Evolutionary conservation across 2,888 invertebrate genomes (phyloP).

Genomic region (Platycheirus albimanus): DNA sequence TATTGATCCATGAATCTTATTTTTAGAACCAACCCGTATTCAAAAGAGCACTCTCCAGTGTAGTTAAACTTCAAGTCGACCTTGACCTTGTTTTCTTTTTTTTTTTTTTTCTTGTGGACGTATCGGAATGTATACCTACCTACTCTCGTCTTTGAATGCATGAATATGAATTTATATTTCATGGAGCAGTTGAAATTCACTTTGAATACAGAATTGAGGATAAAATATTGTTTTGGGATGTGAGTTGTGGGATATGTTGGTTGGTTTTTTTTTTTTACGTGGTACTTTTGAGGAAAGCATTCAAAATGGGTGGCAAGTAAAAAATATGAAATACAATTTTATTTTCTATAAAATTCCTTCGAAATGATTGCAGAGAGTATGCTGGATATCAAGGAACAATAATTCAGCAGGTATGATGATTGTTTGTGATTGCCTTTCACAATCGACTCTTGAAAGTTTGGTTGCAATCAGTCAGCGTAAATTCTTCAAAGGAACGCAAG

Average conservation of each 20-base stretch:
- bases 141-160: slow-evolving; percentile 32
- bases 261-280: neutral
- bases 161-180: slow-evolving; percentile 38
- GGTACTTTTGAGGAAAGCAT: neutral
- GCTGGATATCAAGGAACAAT: no score
- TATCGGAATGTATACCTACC: no score
- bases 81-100: slow-evolving; percentile 52
- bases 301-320: neutral
- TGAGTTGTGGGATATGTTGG: neutral
- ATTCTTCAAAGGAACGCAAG: no score
- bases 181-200: slow-evolving; percentile 16
- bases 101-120: neutral
- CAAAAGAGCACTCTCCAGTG: slow-evolving; percentile 19
- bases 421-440: no score
- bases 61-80: slow-evolving; percentile 22
- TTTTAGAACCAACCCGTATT: slow-evolving; percentile 20
- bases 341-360: no score
- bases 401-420: no score
- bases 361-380: no score
- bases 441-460: no score
- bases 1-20: slow-evolving; percentile 60
- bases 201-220: slow-evolving; percentile 34
- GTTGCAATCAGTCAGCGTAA: no score
- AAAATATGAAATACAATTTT: neutral
- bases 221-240: slow-evolving; percentile 23